phyloP scores from a whole-genome alignment of 2,113 vertebrate genomes.

The Lycaon pictus region DNA sequence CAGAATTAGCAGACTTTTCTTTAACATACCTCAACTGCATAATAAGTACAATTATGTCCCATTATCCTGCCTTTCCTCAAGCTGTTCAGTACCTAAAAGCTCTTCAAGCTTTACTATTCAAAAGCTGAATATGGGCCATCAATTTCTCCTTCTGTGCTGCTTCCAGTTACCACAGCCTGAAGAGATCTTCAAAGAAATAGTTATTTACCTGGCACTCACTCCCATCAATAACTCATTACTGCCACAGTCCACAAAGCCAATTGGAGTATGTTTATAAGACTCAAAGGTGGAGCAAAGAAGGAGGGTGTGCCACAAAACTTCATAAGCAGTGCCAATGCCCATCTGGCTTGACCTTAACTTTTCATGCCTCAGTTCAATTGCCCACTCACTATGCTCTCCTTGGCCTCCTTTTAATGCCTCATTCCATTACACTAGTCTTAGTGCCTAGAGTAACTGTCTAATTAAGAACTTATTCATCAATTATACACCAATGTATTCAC shows the following conservation, averaged over 20 bases:
- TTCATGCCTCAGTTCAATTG: background rate
- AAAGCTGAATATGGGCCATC: slow-evolving; percentile 74
- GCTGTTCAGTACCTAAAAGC: slow-evolving; percentile 74
- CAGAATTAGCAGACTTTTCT: slow-evolving; percentile 67
- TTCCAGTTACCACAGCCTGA: slow-evolving; percentile 49
- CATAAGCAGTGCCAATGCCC: background rate
- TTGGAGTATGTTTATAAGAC: slow-evolving; percentile 24
- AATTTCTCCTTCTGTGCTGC: slow-evolving; percentile 67
- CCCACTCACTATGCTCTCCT: background rate
- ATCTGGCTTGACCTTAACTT: slow-evolving; percentile 6
- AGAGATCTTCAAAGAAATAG: slow-evolving; percentile 70
- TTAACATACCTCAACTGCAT: slow-evolving; percentile 72
- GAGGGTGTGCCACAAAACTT: background rate
- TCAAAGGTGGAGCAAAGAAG: background rate
- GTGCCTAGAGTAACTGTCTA: slow-evolving; percentile 46
- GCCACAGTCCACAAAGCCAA: background rate
- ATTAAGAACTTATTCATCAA: slow-evolving; percentile 69
- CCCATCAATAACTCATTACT: slow-evolving; percentile 57
- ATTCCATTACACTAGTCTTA: background rate
- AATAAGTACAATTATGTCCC: slow-evolving; percentile 72
- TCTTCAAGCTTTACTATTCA: slow-evolving; percentile 73
- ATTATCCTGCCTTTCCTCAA: slow-evolving; percentile 73
- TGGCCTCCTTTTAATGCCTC: slow-evolving; percentile 20
- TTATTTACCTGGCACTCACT: slow-evolving; percentile 27
- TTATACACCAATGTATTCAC: slow-evolving; percentile 46